Evolutionary conservation across 1,140 invertebrate genomes (phyloP), one percentile per base, ranked within the genome.

Genomic region (Macrotrachela quadricornifera): DNA sequence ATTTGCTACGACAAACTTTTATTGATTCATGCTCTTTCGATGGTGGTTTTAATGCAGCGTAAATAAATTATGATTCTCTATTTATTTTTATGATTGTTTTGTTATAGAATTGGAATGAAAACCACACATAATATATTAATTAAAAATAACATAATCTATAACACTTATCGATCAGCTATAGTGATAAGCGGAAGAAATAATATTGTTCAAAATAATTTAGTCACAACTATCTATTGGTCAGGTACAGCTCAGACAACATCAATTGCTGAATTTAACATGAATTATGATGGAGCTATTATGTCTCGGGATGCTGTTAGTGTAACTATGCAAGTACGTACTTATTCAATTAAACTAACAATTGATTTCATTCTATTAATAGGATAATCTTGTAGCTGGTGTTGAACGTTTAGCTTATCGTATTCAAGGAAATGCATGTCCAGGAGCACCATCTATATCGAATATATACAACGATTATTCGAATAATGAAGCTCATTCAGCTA

Each of bases 341-440:
- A 30, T 30, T 8, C 3, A 30, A 30, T 30, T 30, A 30, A 4
- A 30, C 21, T 30, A 30, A n/a, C n/a, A n/a, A n/a, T n/a, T n/a
- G n/a, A n/a, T n/a, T n/a, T n/a, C n/a, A n/a, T n/a, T n/a, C n/a
- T n/a, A n/a, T n/a, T 30, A 8, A 30, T 30, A 36, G 10, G 46
- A 60, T 41, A 67, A 67, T 50, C 54, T 54, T 13, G 60, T 63
- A n/a, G 59, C 60, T 40, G 64, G 61, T 10, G 54, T 58, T 6
- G 61, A 68, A 48, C 55, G 64, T 12, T 44, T 56, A 1, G 62
- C 58, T 10, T 62, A 57, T 44, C 56, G 57, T 39, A 46, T 62
- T 10, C 36, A 46, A 16, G 63, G 61, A 13, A 58, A 62, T 50
- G 14, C 52, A 0, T 41, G 46, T 9, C 15, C 43, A 10, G 45